Evolutionary conservation across 2,797 vertebrate genomes (phyloP).

Genomic region (Enoplosus armatus): DNA sequence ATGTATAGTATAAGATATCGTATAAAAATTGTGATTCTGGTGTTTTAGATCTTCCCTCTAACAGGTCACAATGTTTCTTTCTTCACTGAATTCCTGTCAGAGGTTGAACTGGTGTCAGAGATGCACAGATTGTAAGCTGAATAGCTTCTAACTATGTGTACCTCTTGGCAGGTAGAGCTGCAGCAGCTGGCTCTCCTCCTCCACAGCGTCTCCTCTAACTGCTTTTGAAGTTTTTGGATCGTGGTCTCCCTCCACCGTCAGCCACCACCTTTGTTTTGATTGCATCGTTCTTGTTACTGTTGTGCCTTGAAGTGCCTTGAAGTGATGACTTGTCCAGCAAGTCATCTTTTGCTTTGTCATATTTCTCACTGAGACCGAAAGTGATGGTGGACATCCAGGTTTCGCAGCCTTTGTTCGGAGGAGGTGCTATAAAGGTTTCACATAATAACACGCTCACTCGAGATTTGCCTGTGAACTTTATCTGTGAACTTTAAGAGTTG

Average conservation of each 20-base stretch:
- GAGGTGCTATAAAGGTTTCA: conserved; percentile 18
- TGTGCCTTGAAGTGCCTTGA: neutral
- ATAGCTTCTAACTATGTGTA: neutral
- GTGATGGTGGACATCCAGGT: conserved; percentile 4
- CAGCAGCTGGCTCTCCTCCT: conserved; percentile 37
- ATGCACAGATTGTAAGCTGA: neutral
- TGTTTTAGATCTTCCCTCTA: neutral
- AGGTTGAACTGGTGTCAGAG: neutral
- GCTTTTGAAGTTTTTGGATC: conserved; percentile 39
- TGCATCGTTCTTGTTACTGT: neutral
- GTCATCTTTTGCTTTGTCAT: conserved; percentile 6
- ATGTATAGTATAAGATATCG: too few species aligned
- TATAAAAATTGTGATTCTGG: neutral
- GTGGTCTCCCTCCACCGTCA: neutral
- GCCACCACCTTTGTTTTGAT: neutral
- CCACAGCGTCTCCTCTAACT: conserved; percentile 17
- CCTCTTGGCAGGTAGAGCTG: conserved; percentile 6
- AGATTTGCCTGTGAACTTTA: conserved; percentile 32
- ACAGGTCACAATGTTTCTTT: neutral
- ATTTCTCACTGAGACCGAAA: conserved; percentile 12
- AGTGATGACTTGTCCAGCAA: conserved; percentile 1
- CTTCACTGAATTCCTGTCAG: neutral
- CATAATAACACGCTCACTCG: conserved; percentile 17
- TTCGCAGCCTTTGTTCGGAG: conserved; percentile 15
- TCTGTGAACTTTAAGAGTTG: conserved; percentile 47